A percentile compares a stretch with the other conserved stretches of the same genome.
Evolutionary conservation across 2,888 invertebrate genomes (phyloP).

Genomic region (Tryphoninae sp.): DNA sequence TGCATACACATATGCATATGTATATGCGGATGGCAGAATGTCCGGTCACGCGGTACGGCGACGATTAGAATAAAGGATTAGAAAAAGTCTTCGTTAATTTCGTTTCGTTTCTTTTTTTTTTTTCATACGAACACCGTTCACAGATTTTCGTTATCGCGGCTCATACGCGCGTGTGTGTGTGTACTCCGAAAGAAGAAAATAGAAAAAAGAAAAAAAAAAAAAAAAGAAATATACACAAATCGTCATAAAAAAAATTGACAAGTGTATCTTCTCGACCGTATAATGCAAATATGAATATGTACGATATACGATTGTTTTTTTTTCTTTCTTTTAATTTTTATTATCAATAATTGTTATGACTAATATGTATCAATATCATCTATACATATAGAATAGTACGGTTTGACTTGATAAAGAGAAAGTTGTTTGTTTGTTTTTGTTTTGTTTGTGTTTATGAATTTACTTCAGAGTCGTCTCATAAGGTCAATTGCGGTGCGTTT

Average conservation of each 20-base stretch:
- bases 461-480: slow-evolving; percentile 65
- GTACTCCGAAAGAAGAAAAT: slow-evolving; percentile 1
- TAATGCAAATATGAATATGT: slow-evolving; percentile 74
- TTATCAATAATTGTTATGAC: slow-evolving; percentile 62
- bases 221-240: slow-evolving; percentile 69
- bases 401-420: slow-evolving; percentile 72
- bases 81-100: neutral
- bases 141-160: slow-evolving; percentile 71
- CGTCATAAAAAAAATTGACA: slow-evolving; percentile 71
- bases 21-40: slow-evolving; percentile 31
- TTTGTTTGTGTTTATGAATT: slow-evolving; percentile 63
- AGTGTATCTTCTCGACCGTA: slow-evolving; percentile 66
- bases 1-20: slow-evolving; percentile 11
- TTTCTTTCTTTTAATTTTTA: slow-evolving; percentile 24
- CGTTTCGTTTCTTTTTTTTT: slow-evolving; percentile 9
- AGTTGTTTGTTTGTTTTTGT: slow-evolving; percentile 60
- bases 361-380: slow-evolving; percentile 67
- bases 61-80: slow-evolving; percentile 51
- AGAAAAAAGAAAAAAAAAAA: too few species aligned
- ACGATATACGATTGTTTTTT: slow-evolving; percentile 68
- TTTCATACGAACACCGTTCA: slow-evolving; percentile 61
- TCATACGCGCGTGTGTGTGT: slow-evolving; percentile 52
- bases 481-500: slow-evolving; percentile 67
- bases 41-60: slow-evolving; percentile 42
- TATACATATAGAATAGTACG: slow-evolving; percentile 73